phyloP scores from a whole-genome alignment of 2,888 invertebrate genomes.

The Nipponacmea schrenckii region DNA sequence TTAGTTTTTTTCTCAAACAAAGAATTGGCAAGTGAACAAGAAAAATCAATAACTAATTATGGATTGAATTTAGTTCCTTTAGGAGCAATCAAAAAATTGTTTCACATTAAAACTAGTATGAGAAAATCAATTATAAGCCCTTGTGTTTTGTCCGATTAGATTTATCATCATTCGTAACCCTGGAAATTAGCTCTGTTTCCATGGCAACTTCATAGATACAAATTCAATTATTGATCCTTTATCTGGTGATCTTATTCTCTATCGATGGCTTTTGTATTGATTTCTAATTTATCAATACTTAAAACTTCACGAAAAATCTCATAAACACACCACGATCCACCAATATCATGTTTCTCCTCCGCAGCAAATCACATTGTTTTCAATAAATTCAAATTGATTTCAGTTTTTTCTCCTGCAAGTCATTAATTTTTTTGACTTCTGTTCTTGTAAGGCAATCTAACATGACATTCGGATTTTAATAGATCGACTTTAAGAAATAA shows the following conservation, averaged over 20 bases:
- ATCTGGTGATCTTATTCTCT: background rate
- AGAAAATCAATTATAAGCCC: slow-evolving; percentile 8
- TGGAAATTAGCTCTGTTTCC: slow-evolving; percentile 19
- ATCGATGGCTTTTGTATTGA: slow-evolving; percentile 22
- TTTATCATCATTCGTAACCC: slow-evolving; percentile 21
- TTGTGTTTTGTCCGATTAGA: slow-evolving; percentile 11
- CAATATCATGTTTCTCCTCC: no score
- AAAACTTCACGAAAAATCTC: slow-evolving; percentile 5
- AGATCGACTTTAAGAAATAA: no score
- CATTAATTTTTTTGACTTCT: no score
- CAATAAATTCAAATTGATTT: no score
- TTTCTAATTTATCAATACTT: slow-evolving; percentile 15
- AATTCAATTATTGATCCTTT: slow-evolving; percentile 27
- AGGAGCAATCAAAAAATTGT: slow-evolving; percentile 9
- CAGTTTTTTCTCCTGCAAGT: no score
- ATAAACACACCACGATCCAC: no score
- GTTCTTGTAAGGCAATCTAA: no score
- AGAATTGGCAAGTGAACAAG: slow-evolving; percentile 5
- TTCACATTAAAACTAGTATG: slow-evolving; percentile 6
- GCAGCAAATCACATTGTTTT: no score
- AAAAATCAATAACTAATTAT: slow-evolving; percentile 6
- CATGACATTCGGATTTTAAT: no score
- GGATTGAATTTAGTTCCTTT: slow-evolving; percentile 9
- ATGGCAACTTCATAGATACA: slow-evolving; percentile 26
- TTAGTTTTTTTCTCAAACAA: background rate